phyloP scores from a whole-genome alignment of 2,113 vertebrate species.

The Caloenas nicobarica region DNA sequence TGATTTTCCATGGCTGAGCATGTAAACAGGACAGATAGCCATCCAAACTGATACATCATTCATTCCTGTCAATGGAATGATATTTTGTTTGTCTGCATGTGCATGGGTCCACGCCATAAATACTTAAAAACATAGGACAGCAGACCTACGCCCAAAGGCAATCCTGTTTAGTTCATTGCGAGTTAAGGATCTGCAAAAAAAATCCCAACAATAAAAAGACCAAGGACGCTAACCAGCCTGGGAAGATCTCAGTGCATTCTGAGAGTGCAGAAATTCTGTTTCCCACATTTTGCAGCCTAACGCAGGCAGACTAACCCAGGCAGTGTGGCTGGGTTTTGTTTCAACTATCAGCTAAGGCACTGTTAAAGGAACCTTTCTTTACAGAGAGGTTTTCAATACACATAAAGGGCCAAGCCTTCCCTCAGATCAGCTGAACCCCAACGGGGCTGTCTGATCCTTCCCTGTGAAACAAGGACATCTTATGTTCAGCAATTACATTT shows the following conservation, averaged over 20 bases:
- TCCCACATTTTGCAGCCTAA: conserved; percentile 38
- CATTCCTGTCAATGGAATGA: not conserved
- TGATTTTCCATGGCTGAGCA: not conserved
- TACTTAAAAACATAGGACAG: not conserved
- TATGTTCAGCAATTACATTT: conserved; percentile 69
- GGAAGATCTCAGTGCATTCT: not conserved
- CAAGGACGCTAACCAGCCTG: not conserved
- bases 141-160: not conserved
- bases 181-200: not conserved
- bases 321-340: conserved; percentile 38
- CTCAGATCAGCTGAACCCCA: conserved; percentile 46
- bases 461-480: conserved; percentile 55
- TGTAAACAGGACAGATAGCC: not conserved
- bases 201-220: not conserved
- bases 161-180: not conserved
- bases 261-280: not conserved
- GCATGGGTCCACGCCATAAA: not conserved
- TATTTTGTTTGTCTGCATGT: not conserved
- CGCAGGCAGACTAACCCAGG: not conserved
- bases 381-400: conserved; percentile 9
- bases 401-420: not conserved
- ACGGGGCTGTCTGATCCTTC: conserved; percentile 40
- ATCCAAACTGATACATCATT: not conserved
- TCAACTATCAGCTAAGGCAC: conserved; percentile 24
- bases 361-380: conserved; percentile 51